phyloP scores from a whole-genome alignment of 2,888 invertebrate species.

The Agrenia bidenticulata region DNA sequence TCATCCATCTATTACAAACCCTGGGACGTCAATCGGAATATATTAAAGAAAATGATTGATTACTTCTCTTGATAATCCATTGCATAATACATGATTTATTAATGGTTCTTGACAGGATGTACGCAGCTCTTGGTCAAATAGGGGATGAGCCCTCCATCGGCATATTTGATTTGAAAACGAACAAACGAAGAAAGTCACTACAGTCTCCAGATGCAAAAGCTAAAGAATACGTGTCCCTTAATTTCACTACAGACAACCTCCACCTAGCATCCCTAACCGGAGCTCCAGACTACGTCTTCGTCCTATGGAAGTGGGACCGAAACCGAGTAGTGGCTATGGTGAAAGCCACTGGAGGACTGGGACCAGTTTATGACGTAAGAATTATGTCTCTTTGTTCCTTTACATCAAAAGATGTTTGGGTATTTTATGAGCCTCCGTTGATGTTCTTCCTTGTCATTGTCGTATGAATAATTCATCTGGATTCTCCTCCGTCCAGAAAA shows the following conservation, averaged over 20 bases:
- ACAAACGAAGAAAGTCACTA: slow-evolving; percentile 57
- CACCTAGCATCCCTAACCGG: slow-evolving; percentile 77
- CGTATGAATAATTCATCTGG: neutral
- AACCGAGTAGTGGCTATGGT: slow-evolving; percentile 75
- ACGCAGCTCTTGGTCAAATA: slow-evolving; percentile 57
- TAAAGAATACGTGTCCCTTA: slow-evolving; percentile 68
- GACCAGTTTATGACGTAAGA: slow-evolving; percentile 64
- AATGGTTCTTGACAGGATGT: slow-evolving; percentile 40
- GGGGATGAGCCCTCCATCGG: slow-evolving; percentile 58
- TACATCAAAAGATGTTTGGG: neutral
- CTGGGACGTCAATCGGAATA: too few relatives aligned
- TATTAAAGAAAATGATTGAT: too few relatives aligned
- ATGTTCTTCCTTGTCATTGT: slow-evolving; percentile 5
- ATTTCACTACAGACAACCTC: slow-evolving; percentile 73
- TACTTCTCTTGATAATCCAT: too few relatives aligned
- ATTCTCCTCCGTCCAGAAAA: too few relatives aligned
- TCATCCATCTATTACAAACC: neutral
- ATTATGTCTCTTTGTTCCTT: neutral
- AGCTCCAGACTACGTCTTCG: slow-evolving; percentile 77
- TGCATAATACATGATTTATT: too few relatives aligned
- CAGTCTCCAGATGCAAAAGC: slow-evolving; percentile 57
- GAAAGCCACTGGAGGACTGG: slow-evolving; percentile 67
- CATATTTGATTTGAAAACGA: slow-evolving; percentile 58
- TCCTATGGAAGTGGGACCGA: slow-evolving; percentile 80
- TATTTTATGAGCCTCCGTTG: slow-evolving; percentile 4